A percentile compares a stretch with the other conserved stretches of the same genome.
phyloP scores from a whole-genome alignment of 2,888 invertebrate species.

The Aproaerema taeniolella region DNA sequence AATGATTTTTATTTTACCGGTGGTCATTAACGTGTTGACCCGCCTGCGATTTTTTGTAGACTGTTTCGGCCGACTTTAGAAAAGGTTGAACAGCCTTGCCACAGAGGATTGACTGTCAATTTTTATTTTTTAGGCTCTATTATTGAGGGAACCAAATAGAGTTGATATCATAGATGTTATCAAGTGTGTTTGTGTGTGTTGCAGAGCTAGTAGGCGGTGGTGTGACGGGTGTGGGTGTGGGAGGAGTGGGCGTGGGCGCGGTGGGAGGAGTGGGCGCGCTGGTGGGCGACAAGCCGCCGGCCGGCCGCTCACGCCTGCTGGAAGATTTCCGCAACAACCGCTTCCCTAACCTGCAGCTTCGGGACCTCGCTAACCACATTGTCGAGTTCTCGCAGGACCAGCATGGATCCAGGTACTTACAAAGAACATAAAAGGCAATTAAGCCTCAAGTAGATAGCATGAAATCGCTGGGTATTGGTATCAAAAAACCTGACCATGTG shows the following conservation, averaged over 20 bases:
- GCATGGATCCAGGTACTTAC: constrained; percentile 94
- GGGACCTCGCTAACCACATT: constrained; percentile 97
- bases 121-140: too few species aligned
- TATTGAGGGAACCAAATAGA: too few species aligned
- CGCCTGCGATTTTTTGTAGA: too few species aligned
- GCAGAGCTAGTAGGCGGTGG: constrained; percentile 60
- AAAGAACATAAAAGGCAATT: too few species aligned
- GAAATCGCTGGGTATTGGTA: too few species aligned
- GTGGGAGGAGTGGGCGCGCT: constrained; percentile 44
- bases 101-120: too few species aligned
- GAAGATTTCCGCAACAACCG: constrained; percentile 97
- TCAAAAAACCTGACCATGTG: background rate
- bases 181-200: constrained; percentile 18
- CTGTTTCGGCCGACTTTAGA: too few species aligned
- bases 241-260: constrained; percentile 33
- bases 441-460: too few species aligned
- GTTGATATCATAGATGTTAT: too few species aligned
- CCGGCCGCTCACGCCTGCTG: constrained; percentile 91
- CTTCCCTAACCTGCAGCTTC: constrained; percentile 91
- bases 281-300: constrained; percentile 70
- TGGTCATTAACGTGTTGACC: too few species aligned
- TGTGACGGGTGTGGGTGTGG: constrained; percentile 36
- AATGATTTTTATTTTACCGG: too few species aligned
- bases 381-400: constrained; percentile 99
- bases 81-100: too few species aligned